Evolutionary conservation across 2,797 vertebrate genomes (phyloP), one percentile per base, ranked within the genome.

Genomic region (Syngnathus rostellatus): DNA sequence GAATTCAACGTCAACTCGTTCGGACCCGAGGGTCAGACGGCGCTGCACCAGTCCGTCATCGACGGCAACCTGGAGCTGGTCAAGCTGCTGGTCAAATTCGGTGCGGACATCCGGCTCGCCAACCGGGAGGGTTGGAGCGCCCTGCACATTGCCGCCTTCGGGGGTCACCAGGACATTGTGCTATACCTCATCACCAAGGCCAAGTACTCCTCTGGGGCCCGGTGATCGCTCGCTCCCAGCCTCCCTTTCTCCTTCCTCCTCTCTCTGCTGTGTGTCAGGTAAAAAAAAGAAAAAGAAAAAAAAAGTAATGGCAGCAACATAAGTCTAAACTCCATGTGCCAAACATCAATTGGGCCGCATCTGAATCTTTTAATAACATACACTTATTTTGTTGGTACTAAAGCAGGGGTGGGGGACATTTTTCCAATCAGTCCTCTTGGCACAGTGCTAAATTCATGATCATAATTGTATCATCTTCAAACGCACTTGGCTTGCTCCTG

Each of bases 161-260:
- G 95, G 67, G 96, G 96, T 81, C 96, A 97, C 90, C 96, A 99
- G 85, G 96, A 99, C 94, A 98, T 99, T 91, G 96, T 96, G 78
- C 90, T 99, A 88, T 99, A 99, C 93, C 94, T 99, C 90, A 94
- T 99, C 91, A 95, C 96, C 88, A 98, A 97, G 94, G 96, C 96
- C 89, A 97, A 97, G 93, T 99, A 95, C 91, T 94, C 95, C 19
- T 93, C 93, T 75, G 91, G 93, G 25, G 90, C 93, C 73, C 92
- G 94, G 92, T 95, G 92, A 94, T 92, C 9, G 37, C 37, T 5
- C 76, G 76, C 80, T 80, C 76, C 83, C 79, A 82, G 85, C 88
- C 86, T 87, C 11, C 55, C 25, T 17, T 12, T 12, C 25, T 14
- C 16, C 12, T 17, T 12, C 54, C 25, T 3, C 12, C 51, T 17